These are phyloP conservation scores for Poeciliopsis turneri DNA, from an alignment of 2,797 vertebrate genomes.

Conservation along the genomic window DNA sequence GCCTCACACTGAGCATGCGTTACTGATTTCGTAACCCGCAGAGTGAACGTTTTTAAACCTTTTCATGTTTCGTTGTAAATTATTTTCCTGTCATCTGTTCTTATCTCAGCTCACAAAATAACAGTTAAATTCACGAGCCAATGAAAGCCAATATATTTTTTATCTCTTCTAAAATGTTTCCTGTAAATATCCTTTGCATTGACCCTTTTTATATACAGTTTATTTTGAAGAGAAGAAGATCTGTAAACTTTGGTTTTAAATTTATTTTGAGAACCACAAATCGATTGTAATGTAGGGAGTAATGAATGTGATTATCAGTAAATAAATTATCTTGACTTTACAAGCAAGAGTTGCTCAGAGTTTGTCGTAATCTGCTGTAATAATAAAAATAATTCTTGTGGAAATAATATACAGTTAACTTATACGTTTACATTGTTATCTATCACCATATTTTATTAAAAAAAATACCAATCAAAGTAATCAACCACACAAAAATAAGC, in stretches of 20 bases:
- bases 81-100: background rate
- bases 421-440: background rate
- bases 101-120: background rate
- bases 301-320: background rate
- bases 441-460: background rate
- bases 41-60: background rate
- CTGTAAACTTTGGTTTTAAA: too few relatives aligned
- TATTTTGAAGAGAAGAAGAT: background rate
- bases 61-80: background rate
- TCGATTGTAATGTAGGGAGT: background rate
- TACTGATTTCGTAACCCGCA: background rate
- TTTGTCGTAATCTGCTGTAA: background rate
- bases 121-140: background rate
- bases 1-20: background rate
- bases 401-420: background rate
- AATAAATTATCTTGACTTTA: background rate
- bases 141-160: background rate
- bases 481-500: background rate
- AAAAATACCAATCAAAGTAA: background rate
- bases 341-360: background rate
- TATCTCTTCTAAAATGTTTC: background rate
- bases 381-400: background rate
- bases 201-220: background rate
- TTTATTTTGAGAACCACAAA: background rate
- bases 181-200: background rate